Percentiles rank a stretch among this genome's conserved stretches.
phyloP scores from a whole-genome alignment of 2,797 vertebrate species.

The Pangasius krempfi region DNA sequence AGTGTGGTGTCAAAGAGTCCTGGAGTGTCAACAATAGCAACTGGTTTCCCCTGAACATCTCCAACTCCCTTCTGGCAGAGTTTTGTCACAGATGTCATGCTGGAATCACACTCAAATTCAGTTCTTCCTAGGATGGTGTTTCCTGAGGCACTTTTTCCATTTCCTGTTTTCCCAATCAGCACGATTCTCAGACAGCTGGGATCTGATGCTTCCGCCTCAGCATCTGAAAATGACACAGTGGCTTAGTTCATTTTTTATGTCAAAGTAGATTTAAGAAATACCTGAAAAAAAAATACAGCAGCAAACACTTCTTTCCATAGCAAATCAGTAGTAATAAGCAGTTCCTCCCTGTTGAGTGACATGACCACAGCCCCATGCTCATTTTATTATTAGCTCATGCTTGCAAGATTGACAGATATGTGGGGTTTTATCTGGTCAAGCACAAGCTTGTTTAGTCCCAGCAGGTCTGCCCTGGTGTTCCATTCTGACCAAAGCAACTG shows the following conservation, averaged over 20 bases:
- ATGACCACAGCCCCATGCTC: too few relatives aligned
- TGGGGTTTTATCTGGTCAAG: too few relatives aligned
- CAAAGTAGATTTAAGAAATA: too few relatives aligned
- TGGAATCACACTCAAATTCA: not conserved
- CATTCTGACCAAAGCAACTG: too few relatives aligned
- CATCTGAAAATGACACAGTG: not conserved
- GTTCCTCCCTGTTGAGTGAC: too few relatives aligned
- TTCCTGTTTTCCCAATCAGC: not conserved
- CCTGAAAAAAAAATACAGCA: too few relatives aligned
- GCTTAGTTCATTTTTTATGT: not conserved
- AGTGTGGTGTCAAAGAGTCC: not conserved
- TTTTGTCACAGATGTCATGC: not conserved
- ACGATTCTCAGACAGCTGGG: not conserved
- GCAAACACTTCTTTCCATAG: too few relatives aligned
- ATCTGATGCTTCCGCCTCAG: not conserved
- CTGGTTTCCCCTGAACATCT: not conserved
- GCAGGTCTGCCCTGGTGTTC: too few relatives aligned
- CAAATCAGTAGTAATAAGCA: too few relatives aligned
- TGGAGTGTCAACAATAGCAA: conserved; percentile 14
- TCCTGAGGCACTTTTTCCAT: not conserved
- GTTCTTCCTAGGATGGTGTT: not conserved
- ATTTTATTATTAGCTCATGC: too few relatives aligned
- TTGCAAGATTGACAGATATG: too few relatives aligned
- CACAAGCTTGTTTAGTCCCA: too few relatives aligned
- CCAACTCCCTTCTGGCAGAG: not conserved